Conservation (phyloP, 2,888 invertebrate species). For the Copidosoma aretas region DNA sequence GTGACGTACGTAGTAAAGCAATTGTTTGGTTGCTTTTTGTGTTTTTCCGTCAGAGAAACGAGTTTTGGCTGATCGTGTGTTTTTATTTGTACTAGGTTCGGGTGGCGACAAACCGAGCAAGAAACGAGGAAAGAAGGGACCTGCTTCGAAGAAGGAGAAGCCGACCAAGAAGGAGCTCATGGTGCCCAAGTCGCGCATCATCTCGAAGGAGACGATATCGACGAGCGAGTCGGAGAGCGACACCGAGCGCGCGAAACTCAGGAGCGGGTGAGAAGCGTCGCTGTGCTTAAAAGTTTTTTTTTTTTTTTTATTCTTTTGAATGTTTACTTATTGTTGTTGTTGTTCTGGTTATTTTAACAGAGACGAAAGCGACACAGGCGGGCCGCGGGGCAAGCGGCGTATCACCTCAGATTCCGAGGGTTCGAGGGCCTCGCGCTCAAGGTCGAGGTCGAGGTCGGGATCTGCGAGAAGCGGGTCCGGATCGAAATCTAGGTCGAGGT, state of each 20-base stretch:
- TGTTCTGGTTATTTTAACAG: conserved; percentile 47
- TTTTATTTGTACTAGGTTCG: conserved; percentile 63
- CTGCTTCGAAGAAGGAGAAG: conserved; percentile 68
- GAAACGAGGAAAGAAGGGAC: conserved; percentile 66
- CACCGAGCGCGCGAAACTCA: conserved; percentile 67
- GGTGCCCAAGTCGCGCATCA: conserved; percentile 86
- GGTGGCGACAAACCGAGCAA: conserved; percentile 74
- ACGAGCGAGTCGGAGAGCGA: conserved; percentile 84
- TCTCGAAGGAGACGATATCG: conserved; percentile 94
- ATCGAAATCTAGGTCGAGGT: conserved; percentile 54
- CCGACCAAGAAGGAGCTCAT: conserved; percentile 73
- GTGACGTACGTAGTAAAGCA: no score
- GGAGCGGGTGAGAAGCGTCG: conserved; percentile 65
- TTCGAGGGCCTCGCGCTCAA: conserved; percentile 61
- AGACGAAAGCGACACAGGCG: conserved; percentile 62
- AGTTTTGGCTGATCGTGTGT: no score
- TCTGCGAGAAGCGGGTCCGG: conserved; percentile 56
- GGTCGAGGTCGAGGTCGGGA: conserved; percentile 47
- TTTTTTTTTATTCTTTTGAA: no score
- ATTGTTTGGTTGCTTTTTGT: neutral
- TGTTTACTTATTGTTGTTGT: no score
- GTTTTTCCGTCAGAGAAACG: conserved; percentile 43
- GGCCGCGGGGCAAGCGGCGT: conserved; percentile 64
- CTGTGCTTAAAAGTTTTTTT: neutral
- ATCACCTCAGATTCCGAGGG: conserved; percentile 71